Conservation (phyloP, 2,113 vertebrate genomes). For the Brachyistius frenatus region DNA sequence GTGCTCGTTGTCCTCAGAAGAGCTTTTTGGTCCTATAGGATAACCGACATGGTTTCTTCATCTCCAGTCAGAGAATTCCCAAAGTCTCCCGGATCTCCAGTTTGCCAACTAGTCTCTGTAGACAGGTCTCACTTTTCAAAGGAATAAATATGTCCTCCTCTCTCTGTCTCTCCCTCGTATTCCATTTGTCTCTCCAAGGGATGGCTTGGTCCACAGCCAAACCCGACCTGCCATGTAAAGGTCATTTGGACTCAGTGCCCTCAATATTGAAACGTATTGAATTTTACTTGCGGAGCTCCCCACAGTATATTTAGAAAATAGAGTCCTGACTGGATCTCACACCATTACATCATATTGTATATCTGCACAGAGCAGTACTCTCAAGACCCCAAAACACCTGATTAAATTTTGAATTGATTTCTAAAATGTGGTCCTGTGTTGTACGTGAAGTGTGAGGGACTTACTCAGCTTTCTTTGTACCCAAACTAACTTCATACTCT, state of each 20-base stretch:
- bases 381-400: slow-evolving; percentile 49
- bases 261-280: slow-evolving; percentile 63
- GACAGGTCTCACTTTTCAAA: slow-evolving; percentile 77
- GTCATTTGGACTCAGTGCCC: slow-evolving; percentile 76
- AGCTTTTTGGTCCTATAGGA: slow-evolving; percentile 47
- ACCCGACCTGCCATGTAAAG: slow-evolving; percentile 73
- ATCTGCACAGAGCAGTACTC: slow-evolving; percentile 51
- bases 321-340: slow-evolving; percentile 41
- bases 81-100: slow-evolving; percentile 68
- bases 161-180: slow-evolving; percentile 60
- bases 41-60: slow-evolving; percentile 61
- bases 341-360: slow-evolving; percentile 51
- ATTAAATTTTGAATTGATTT: slow-evolving; percentile 62
- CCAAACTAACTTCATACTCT: slow-evolving; percentile 49
- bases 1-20: slow-evolving; percentile 46
- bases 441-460: slow-evolving; percentile 43
- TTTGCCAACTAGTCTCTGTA: slow-evolving; percentile 74
- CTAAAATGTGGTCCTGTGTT: slow-evolving; percentile 34
- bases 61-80: slow-evolving; percentile 69
- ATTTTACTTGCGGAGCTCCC: slow-evolving; percentile 64
- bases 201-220: slow-evolving; percentile 71
- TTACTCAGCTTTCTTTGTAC: slow-evolving; percentile 67
- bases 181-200: slow-evolving; percentile 69
- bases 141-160: slow-evolving; percentile 71
- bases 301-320: slow-evolving; percentile 67